phyloP scores from a whole-genome alignment of 2,797 vertebrate genomes.

The Epinephelus malabaricus region DNA sequence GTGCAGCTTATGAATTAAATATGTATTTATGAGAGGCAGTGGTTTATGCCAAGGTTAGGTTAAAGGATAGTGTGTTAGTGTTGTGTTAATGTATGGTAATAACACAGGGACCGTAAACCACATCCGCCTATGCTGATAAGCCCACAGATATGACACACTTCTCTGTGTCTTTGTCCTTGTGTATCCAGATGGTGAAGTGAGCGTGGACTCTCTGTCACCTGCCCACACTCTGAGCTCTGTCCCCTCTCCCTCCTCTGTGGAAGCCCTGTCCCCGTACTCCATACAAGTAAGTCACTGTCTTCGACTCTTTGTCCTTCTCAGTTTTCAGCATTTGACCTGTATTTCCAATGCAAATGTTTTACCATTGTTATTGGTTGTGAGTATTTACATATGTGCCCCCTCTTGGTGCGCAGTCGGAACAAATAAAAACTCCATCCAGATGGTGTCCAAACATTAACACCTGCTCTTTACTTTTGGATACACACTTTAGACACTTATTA shows the following conservation, averaged over 20 bases:
- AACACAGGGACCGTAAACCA: not conserved
- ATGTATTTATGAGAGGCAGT: not conserved
- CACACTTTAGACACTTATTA: constrained; percentile 75
- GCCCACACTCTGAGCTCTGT: constrained; percentile 87
- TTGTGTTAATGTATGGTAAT: not conserved
- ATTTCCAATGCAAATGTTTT: constrained; percentile 69
- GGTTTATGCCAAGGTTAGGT: not conserved
- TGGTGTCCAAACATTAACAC: constrained; percentile 74
- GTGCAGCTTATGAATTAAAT: not conserved
- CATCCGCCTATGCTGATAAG: not conserved
- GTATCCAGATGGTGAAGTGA: constrained; percentile 85
- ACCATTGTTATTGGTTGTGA: constrained; percentile 4
- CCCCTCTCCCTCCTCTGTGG: constrained; percentile 88
- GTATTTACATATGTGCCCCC: constrained; percentile 50
- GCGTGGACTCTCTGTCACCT: constrained; percentile 87
- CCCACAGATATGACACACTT: constrained; percentile 22
- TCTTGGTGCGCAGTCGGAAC: constrained; percentile 20
- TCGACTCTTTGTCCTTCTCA: constrained; percentile 41
- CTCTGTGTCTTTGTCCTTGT: constrained; percentile 71
- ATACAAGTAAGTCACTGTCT: constrained; percentile 88
- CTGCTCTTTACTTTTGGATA: constrained; percentile 66
- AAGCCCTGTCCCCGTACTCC: constrained; percentile 85
- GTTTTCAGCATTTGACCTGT: constrained; percentile 36
- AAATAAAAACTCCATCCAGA: constrained; percentile 58
- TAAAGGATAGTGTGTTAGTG: not conserved